These are phyloP conservation scores for Thinocorus orbignyianus DNA, from an alignment of 2,113 vertebrate species.

Conservation along the genomic window DNA sequence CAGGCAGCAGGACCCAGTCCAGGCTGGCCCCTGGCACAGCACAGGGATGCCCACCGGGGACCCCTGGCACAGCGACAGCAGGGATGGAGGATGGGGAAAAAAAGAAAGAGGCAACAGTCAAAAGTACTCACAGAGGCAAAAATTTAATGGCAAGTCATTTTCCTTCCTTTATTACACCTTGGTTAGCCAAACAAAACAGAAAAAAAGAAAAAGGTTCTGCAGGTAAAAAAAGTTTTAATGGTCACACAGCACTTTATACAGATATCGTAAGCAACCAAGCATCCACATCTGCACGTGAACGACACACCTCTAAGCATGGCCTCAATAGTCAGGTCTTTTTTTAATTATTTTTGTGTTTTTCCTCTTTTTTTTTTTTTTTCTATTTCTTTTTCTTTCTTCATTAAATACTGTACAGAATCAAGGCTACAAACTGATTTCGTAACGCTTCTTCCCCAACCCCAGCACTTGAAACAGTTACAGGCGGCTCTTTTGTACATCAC, in stretches of 20 bases:
- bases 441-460: slow-evolving; percentile 53
- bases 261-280: slow-evolving; percentile 81
- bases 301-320: slow-evolving; percentile 72
- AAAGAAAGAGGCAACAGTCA: slow-evolving; percentile 34
- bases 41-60: rapidly evolving
- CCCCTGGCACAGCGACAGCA: neutral
- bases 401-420: slow-evolving; percentile 82
- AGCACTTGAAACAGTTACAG: slow-evolving; percentile 64
- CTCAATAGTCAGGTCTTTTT: slow-evolving; percentile 45
- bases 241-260: slow-evolving; percentile 90
- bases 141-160: slow-evolving; percentile 78
- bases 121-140: slow-evolving; percentile 74
- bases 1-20: neutral
- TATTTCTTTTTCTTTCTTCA: slow-evolving; percentile 16
- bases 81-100: no score
- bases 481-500: slow-evolving; percentile 77
- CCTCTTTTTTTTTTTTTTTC: neutral
- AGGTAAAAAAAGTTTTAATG: slow-evolving; percentile 78
- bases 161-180: slow-evolving; percentile 74
- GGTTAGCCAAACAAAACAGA: slow-evolving; percentile 74
- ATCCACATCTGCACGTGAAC: slow-evolving; percentile 81
- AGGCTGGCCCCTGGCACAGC: neutral
- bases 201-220: slow-evolving; percentile 62
- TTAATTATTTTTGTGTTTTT: neutral
- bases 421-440: slow-evolving; percentile 80